Evolutionary conservation across 30 jellyfish, hydroid and myxozoan species (phyloP), one percentile per base, ranked within the genome.

Genomic region (Pseudorhiza aurosa): DNA sequence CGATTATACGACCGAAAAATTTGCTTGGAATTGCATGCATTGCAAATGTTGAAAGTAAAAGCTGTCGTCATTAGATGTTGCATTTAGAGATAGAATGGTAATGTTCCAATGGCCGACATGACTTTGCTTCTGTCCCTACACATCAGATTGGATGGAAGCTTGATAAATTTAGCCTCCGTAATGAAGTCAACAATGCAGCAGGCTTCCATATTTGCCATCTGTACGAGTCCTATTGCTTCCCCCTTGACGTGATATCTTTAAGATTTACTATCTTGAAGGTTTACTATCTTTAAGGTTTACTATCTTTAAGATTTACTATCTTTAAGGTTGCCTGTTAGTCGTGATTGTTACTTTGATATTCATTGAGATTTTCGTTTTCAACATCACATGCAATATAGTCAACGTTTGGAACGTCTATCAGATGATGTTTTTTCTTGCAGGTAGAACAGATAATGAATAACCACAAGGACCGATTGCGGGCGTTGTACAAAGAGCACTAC

Each of bases 391-490:
- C 82, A 12, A 68, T 68, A 1, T 21, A 2, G 2, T 17, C 30
- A 18, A 22, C 9, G 28, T 4, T 63, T 26, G 4, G 14, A 10
- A 14, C 24, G 17, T 43, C 32, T 28, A 11, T 11, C 24, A 5
- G 15, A 2, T 31, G 18, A 15, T 37, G 30, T 53, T 8, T 49
- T 1, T 1, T 1, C 47, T 25, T 82, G 26, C 51, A 90, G 97
- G 64, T 90, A 31, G 85, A 77, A 9, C 86, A 65, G 37, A 58
- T 90, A 31, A 47, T 70, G 67, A 44, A 60, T 17, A 73, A 79
- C n/a, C 97, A 90, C 58, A 77, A 87, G 26, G 85, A 46, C 29
- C 70, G 77, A 67, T 42, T 82, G 44, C 67, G 58, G 37, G 39
- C 77, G 9, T 58, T 77, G 75, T 75, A 50, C 77, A 73, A 65